These are phyloP conservation scores for Hyphantria cunea DNA, from an alignment of 1,140 invertebrate genomes.

Conservation along the genomic window DNA sequence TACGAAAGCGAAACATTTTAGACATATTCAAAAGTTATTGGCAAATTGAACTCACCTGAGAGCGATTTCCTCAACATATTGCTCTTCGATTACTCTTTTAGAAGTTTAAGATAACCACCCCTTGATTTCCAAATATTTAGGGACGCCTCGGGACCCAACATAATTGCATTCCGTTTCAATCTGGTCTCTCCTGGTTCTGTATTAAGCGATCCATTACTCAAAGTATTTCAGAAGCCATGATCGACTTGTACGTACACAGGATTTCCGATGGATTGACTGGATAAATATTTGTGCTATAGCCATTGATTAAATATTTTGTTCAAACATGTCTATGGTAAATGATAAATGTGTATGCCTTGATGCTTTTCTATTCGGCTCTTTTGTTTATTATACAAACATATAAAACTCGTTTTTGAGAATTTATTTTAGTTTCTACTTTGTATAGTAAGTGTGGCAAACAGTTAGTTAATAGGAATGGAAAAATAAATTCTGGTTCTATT, in stretches of 20 bases:
- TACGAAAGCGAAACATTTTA: too few relatives aligned
- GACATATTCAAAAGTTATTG: not conserved
- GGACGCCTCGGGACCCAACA: conserved; percentile 21
- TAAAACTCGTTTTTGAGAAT: too few relatives aligned
- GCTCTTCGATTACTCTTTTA: conserved; percentile 13
- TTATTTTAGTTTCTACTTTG: too few relatives aligned
- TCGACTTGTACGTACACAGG: conserved; percentile 7
- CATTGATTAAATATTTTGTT: conserved; percentile 12
- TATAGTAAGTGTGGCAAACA: too few relatives aligned
- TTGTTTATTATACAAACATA: too few relatives aligned
- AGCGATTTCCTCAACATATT: conserved; percentile 13
- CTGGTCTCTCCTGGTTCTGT: conserved; percentile 20
- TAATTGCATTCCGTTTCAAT: conserved; percentile 42
- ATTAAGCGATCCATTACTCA: conserved; percentile 33
- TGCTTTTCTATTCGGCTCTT: too few relatives aligned
- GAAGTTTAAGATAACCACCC: conserved; percentile 33
- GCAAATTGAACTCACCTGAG: conserved; percentile 1
- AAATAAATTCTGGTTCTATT: too few relatives aligned
- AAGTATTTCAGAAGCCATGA: conserved; percentile 25
- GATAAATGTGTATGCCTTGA: not conserved
- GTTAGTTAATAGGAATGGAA: too few relatives aligned
- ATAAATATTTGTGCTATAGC: conserved; percentile 8
- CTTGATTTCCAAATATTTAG: conserved; percentile 44
- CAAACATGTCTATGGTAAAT: not conserved
- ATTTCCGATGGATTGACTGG: conserved; percentile 7